Conservation (phyloP, 2,888 invertebrate species). For the Apamea anceps region DNA sequence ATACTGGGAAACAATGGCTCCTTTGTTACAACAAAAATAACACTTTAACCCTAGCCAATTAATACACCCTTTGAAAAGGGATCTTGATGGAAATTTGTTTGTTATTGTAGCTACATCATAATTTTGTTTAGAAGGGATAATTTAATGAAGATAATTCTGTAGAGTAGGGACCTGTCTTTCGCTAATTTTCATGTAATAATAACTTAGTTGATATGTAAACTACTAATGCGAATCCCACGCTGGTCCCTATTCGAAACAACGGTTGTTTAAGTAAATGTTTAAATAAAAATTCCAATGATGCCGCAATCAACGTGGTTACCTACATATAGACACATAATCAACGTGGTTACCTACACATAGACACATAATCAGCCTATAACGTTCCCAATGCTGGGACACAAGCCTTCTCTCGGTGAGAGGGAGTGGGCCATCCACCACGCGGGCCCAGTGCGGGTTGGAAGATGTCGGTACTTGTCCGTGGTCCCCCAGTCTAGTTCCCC, state of each 20-base stretch:
- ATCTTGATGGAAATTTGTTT: slow-evolving; percentile 29
- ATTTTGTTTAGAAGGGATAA: slow-evolving; percentile 22
- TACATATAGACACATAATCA: background rate
- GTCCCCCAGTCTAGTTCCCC: too few species aligned
- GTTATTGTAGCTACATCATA: slow-evolving; percentile 4
- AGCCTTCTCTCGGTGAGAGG: background rate
- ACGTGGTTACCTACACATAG: background rate
- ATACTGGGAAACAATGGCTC: slow-evolving; percentile 57
- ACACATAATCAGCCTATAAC: background rate
- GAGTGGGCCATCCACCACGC: background rate
- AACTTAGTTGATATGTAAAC: background rate
- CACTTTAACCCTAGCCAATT: slow-evolving; percentile 42
- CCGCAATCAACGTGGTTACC: background rate
- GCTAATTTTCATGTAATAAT: background rate
- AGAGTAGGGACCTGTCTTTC: background rate
- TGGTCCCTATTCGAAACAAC: background rate
- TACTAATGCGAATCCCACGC: slow-evolving; percentile 12
- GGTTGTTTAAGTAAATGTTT: background rate
- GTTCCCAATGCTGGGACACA: background rate
- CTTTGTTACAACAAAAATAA: slow-evolving; percentile 58
- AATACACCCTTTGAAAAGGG: slow-evolving; percentile 41
- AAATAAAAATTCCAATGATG: background rate
- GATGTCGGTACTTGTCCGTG: too few species aligned
- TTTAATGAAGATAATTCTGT: slow-evolving; percentile 7
- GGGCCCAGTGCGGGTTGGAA: background rate